phyloP scores from a whole-genome alignment of 1,140 invertebrate species.

The Temnothorax longispinosus region DNA sequence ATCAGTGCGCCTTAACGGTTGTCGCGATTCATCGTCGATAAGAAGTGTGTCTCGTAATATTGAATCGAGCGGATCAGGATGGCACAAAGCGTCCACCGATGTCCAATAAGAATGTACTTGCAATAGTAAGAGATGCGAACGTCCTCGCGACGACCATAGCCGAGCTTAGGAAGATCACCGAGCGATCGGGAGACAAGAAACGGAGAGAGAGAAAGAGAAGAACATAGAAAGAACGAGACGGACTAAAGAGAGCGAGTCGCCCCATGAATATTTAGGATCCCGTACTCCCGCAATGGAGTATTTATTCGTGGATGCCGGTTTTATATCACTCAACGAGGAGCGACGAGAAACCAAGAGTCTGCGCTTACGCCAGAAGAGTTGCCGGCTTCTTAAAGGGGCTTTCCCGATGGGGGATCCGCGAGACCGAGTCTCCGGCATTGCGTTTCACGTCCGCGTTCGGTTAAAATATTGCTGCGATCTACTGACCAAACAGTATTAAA shows the following conservation, averaged over 20 bases:
- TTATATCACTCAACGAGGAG: conserved; percentile 75
- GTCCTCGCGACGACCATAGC: conserved; percentile 44
- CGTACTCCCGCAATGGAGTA: conserved; percentile 76
- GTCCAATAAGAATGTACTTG: conserved; percentile 52
- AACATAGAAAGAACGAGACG: conserved; percentile 4
- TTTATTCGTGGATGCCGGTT: conserved; percentile 75
- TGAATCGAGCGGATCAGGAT: conserved; percentile 56
- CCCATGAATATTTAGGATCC: conserved; percentile 75
- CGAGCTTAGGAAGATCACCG: conserved; percentile 41
- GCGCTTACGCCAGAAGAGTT: conserved; percentile 55
- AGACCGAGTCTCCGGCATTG: conserved; percentile 54
- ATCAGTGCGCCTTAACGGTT: conserved; percentile 18
- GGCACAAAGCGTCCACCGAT: conserved; percentile 55
- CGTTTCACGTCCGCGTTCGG: conserved; percentile 56
- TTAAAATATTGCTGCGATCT: conserved; percentile 66
- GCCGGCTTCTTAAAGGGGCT: conserved; percentile 69
- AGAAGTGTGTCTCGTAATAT: conserved; percentile 57
- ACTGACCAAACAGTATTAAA: conserved; percentile 41
- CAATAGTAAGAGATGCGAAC: conserved; percentile 59
- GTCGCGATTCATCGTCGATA: conserved; percentile 7
- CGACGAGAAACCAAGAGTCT: conserved; percentile 21
- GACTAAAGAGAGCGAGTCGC: conserved; percentile 61
- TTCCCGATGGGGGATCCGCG: conserved; percentile 71
- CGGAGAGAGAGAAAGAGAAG: conserved; percentile 30
- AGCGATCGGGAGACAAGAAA: conserved; percentile 37